Evolutionary conservation across 2,888 invertebrate species (phyloP).

Genomic region (Cerastis rubricosa): DNA sequence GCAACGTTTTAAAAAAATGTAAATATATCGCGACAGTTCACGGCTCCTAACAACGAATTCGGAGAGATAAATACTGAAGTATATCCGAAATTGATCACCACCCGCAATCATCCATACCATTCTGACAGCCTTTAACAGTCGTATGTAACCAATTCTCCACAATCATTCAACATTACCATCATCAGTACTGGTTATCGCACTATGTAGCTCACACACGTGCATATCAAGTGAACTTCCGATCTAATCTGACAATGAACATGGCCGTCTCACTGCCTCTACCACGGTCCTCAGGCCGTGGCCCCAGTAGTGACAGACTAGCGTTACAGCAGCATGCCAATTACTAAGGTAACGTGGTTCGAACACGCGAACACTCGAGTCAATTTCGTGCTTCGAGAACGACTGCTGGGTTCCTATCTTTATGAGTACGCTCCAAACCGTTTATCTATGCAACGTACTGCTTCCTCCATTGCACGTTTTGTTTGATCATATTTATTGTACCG

Average conservation of each 20-base stretch:
- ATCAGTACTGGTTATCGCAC: constrained; percentile 29
- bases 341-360: constrained; percentile 83
- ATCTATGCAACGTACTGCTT: constrained; percentile 87
- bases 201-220: constrained; percentile 42
- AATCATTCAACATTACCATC: constrained; percentile 25
- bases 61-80: neutral
- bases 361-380: constrained; percentile 83
- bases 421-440: constrained; percentile 78
- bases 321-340: constrained; percentile 85
- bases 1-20: neutral
- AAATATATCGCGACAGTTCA: neutral
- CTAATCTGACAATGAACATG: constrained; percentile 63
- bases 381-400: constrained; percentile 81
- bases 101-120: neutral
- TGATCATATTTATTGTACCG: constrained; percentile 86
- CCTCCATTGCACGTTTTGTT: constrained; percentile 85
- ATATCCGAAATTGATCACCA: neutral
- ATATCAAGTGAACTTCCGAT: constrained; percentile 41
- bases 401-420: constrained; percentile 82
- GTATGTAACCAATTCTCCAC: neutral
- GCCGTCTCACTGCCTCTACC: constrained; percentile 48
- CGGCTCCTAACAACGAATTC: neutral
- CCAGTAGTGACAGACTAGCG: constrained; percentile 63
- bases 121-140: neutral
- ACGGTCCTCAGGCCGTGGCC: constrained; percentile 51